Evolutionary conservation across 2,797 vertebrate species (phyloP).

Genomic region (Cottoperca gobio): DNA sequence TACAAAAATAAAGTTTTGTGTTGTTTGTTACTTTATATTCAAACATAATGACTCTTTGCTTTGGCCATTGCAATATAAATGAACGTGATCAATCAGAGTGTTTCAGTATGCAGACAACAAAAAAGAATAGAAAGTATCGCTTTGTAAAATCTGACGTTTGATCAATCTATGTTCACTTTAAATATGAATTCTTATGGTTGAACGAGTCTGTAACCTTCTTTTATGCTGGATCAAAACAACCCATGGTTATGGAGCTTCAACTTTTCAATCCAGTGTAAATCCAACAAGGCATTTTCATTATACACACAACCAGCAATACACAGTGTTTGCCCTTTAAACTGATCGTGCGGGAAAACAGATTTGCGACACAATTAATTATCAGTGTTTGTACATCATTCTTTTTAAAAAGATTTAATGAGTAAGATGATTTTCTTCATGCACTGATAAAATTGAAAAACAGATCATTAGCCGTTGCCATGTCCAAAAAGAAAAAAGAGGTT

Average conservation of each 20-base stretch:
- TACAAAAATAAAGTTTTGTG: background rate
- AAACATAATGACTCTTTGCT: background rate
- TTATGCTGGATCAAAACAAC: background rate
- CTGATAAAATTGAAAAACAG: conserved; percentile 73
- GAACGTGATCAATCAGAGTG: background rate
- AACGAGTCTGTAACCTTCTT: background rate
- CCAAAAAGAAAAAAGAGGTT: conserved; percentile 28
- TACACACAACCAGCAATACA: conserved; percentile 35
- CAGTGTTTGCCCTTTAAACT: conserved; percentile 63
- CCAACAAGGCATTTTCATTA: conserved; percentile 62
- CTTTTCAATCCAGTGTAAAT: conserved; percentile 50
- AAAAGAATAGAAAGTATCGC: background rate
- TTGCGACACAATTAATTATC: conserved; percentile 79
- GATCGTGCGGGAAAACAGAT: conserved; percentile 58
- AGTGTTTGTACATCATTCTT: conserved; percentile 81
- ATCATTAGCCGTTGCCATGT: conserved; percentile 67
- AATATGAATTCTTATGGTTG: background rate
- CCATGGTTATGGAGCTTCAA: background rate
- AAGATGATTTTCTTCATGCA: conserved; percentile 56
- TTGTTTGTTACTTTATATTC: background rate
- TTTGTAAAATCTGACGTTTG: too few species aligned
- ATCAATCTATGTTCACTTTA: background rate
- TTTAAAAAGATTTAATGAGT: too few species aligned
- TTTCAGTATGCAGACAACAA: background rate
- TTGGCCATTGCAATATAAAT: background rate